phyloP scores from a whole-genome alignment of 2,113 vertebrate genomes.

The Beaufortia kweichowensis region DNA sequence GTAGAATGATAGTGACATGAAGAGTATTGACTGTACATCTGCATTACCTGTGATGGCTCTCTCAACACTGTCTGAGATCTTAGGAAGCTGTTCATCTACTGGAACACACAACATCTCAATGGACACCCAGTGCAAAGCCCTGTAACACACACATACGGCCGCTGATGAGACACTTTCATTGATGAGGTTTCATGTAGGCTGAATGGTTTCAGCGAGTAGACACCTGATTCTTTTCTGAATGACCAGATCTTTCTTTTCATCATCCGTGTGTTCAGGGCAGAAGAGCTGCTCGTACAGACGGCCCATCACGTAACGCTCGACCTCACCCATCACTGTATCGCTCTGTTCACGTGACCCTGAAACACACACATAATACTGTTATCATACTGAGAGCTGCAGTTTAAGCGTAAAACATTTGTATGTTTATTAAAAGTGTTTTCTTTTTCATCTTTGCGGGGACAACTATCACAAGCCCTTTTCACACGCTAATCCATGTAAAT shows the following conservation, averaged over 20 bases:
- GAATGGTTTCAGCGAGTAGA: neutral
- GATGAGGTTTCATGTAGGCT: neutral
- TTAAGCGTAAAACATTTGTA: no score
- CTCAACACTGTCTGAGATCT: conserved; percentile 91
- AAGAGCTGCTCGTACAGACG: conserved; percentile 93
- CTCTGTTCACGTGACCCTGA: conserved; percentile 85
- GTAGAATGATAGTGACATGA: neutral
- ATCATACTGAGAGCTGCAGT: no score
- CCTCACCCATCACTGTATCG: conserved; percentile 91
- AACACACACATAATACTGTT: neutral
- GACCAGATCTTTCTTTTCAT: conserved; percentile 93
- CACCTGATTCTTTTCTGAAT: conserved; percentile 94
- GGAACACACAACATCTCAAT: conserved; percentile 94
- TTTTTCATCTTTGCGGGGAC: no score
- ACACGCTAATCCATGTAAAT: no score
- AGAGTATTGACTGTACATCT: no score
- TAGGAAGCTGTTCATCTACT: conserved; percentile 90
- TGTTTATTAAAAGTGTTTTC: no score
- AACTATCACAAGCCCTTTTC: no score
- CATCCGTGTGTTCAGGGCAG: conserved; percentile 93
- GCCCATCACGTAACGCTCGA: conserved; percentile 94
- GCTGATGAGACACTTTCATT: conserved; percentile 11
- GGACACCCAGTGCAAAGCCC: conserved; percentile 94
- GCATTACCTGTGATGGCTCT: conserved; percentile 98
- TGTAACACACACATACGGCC: conserved; percentile 59